Percentiles rank a stretch among this genome's conserved stretches.
phyloP scores from a whole-genome alignment of 2,113 vertebrate species.

The Phodopus roborovskii region DNA sequence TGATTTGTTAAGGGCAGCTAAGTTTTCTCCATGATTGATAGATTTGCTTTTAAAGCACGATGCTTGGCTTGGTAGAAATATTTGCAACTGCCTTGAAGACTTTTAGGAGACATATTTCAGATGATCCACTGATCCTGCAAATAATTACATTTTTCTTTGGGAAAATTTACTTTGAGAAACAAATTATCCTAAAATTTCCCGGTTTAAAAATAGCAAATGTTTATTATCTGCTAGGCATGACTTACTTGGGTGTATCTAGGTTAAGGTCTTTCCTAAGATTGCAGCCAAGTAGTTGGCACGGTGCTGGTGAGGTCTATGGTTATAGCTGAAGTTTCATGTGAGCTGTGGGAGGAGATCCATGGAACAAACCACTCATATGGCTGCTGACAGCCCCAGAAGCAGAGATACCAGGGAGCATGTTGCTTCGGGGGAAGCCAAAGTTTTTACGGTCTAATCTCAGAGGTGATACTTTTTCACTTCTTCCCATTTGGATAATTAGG shows the following conservation, averaged over 20 bases:
- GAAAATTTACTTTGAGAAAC: not conserved
- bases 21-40: not conserved
- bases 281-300: not conserved
- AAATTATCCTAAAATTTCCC: constrained; percentile 5
- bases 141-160: not conserved
- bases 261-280: not conserved
- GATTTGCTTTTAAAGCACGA: not conserved
- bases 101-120: constrained; percentile 25
- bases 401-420: not conserved
- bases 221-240: not conserved
- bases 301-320: not conserved
- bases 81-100: constrained; percentile 6
- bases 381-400: not conserved
- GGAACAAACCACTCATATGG: not conserved
- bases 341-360: not conserved
- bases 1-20: not conserved
- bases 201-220: not conserved
- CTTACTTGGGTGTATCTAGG: not conserved
- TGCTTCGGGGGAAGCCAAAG: not conserved
- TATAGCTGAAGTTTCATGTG: not conserved
- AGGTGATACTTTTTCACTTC: not conserved
- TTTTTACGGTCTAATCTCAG: not conserved
- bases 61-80: not conserved
- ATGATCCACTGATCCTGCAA: not conserved
- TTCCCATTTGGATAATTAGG: not conserved